These are phyloP conservation scores for Pseudomyrmex flavicornis DNA, from an alignment of 1,140 invertebrate species.

Conservation along the genomic window DNA sequence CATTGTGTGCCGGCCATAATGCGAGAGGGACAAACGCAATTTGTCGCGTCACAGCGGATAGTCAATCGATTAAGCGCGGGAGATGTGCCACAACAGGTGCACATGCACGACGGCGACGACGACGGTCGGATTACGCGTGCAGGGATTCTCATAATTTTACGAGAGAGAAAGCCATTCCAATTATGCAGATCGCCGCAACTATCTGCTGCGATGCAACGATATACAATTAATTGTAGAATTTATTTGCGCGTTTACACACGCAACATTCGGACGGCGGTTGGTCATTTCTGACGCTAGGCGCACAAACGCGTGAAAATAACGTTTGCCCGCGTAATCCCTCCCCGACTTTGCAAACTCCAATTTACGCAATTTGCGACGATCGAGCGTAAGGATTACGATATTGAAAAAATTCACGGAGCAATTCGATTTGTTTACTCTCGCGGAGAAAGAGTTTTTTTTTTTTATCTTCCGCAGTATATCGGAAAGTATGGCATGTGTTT, in stretches of 20 bases:
- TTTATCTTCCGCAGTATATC: no score
- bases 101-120: constrained; percentile 35
- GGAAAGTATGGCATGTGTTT: no score
- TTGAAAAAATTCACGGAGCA: not conserved
- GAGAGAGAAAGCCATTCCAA: constrained; percentile 30
- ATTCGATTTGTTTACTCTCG: no score
- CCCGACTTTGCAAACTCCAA: not conserved
- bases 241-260: constrained; percentile 47
- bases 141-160: constrained; percentile 60
- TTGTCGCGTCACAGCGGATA: constrained; percentile 80
- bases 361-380: not conserved
- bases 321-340: not conserved
- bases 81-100: constrained; percentile 77
- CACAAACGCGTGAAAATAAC: constrained; percentile 8
- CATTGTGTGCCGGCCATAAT: constrained; percentile 67
- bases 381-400: not conserved
- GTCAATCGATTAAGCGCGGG: constrained; percentile 78
- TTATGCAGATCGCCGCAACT: constrained; percentile 56
- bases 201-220: not conserved
- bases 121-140: constrained; percentile 67
- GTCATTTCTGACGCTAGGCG: constrained; percentile 18
- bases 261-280: not conserved
- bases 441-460: no score
- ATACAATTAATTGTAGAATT: constrained; percentile 58
- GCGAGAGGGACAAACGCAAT: constrained; percentile 75